Conservation (phyloP, 2,113 vertebrate species). For the Speoplatyrhinus poulsoni region DNA sequence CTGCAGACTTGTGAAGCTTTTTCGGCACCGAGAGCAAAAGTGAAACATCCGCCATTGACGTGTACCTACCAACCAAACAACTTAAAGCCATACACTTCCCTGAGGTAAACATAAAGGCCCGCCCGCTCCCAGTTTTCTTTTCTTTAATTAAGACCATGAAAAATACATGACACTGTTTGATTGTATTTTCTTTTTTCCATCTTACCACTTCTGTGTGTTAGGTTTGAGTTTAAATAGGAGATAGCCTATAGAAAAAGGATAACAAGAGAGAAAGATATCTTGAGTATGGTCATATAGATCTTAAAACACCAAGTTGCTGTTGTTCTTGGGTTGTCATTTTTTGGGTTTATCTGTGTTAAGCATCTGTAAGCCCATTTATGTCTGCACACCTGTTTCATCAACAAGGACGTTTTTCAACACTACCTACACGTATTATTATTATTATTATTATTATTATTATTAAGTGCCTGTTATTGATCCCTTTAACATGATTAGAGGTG, state of each 20-base stretch:
- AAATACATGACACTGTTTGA: constrained; percentile 45
- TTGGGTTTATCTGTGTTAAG: neutral
- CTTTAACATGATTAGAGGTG: constrained; percentile 75
- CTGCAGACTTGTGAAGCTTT: constrained; percentile 76
- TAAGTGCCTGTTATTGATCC: constrained; percentile 83
- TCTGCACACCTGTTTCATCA: constrained; percentile 30
- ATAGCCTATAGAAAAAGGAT: constrained; percentile 43
- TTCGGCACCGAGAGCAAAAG: constrained; percentile 69
- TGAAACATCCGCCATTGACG: constrained; percentile 66
- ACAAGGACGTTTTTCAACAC: constrained; percentile 48
- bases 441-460: constrained; percentile 72
- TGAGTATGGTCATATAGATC: constrained; percentile 57
- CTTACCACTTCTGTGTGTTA: constrained; percentile 34
- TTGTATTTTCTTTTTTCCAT: constrained; percentile 46
- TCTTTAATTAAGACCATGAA: constrained; percentile 17
- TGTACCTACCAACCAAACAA: constrained; percentile 67
- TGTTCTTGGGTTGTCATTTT: constrained; percentile 17
- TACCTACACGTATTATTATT: constrained; percentile 49
- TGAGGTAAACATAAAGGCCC: constrained; percentile 58
- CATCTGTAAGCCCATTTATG: constrained; percentile 34
- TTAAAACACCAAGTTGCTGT: constrained; percentile 39
- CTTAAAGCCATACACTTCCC: constrained; percentile 79
- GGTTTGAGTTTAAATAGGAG: constrained; percentile 54
- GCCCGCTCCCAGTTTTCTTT: neutral
- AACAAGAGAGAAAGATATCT: neutral